These are phyloP conservation scores for Bicyclus anynana DNA, from an alignment of 1,140 invertebrate genomes.

Conservation along the genomic window DNA sequence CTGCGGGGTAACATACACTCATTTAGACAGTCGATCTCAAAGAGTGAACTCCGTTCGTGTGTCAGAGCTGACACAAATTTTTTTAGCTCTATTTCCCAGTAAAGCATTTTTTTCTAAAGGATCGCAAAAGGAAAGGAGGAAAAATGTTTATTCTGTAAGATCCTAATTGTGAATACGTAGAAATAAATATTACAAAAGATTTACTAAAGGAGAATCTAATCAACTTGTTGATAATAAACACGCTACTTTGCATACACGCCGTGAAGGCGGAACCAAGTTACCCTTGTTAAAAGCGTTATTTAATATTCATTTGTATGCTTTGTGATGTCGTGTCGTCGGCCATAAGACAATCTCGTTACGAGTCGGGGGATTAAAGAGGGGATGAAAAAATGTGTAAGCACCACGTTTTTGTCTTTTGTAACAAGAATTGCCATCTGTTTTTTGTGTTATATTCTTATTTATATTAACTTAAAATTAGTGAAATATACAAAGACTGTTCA, in stretches of 20 bases:
- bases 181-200: not conserved
- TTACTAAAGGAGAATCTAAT: not conserved
- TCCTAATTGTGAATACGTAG: too few species aligned
- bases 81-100: too few species aligned
- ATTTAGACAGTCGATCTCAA: too few species aligned
- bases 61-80: too few species aligned
- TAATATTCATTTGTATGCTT: slow-evolving; percentile 7
- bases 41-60: too few species aligned
- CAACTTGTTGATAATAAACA: slow-evolving; percentile 4
- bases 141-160: too few species aligned
- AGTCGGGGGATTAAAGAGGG: not conserved
- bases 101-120: too few species aligned
- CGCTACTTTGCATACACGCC: slow-evolving; percentile 1
- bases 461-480: too few species aligned
- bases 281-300: slow-evolving; percentile 8
- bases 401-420: not conserved
- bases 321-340: not conserved
- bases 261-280: not conserved
- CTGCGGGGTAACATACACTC: too few species aligned
- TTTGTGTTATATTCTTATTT: too few species aligned
- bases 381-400: not conserved
- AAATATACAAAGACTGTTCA: too few species aligned
- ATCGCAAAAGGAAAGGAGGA: too few species aligned
- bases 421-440: not conserved
- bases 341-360: slow-evolving; percentile 5